Base-by-base conservation (phyloP, 1,140 invertebrate genomes). In the Drosophila kepulauana region DNA sequence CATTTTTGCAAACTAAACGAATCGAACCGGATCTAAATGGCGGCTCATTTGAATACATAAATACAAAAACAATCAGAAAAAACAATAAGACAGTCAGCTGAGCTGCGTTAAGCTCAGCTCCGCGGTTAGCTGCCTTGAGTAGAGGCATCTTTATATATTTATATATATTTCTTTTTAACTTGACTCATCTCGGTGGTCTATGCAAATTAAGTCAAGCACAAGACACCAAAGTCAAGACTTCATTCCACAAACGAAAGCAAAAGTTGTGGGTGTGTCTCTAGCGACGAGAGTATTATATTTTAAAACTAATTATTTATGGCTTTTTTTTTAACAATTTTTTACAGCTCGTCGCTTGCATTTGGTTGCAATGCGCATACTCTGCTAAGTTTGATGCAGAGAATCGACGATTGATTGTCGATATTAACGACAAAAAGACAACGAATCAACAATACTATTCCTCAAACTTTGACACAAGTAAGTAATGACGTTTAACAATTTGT, bases 401-500 rank as follows among this genome's bases (percentile, higher is more conserved):
- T 81, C 88, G 91, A 73, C 91, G 91, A 75, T 92, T 95, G 5
- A 94, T 96, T 51, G 94, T 96, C 5, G 93, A 95, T 75, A 95
- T 96, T 49, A 93, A 95, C 81, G 95, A 96, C 75, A 93, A 93
- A 67, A 94, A 95, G 81, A 95, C 95, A 91, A 95, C 94, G 75
- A 92, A 92, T 56, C 82, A 85, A 54, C 95, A 96, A 93, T 96
- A 95, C 78, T 94, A 95, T 72, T 95, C 95, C 90, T 95, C 95
- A 74, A 96, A 96, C 84, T 95, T 95, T 92, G 94, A 95, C 86
- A 94, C 94, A 73, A 95, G 95, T 96, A 93, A 94, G 94, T 93
- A 85, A 62, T 48, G 46, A 66, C 65, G 90, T 86, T 82, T 76
- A 66, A 41, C 78, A 72, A 78, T 78, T 75, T 80, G 20, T 48